Evolutionary conservation across 2,113 vertebrate species (phyloP), one percentile per base, ranked within the genome.

Genomic region (Leptobrachium leishanense): DNA sequence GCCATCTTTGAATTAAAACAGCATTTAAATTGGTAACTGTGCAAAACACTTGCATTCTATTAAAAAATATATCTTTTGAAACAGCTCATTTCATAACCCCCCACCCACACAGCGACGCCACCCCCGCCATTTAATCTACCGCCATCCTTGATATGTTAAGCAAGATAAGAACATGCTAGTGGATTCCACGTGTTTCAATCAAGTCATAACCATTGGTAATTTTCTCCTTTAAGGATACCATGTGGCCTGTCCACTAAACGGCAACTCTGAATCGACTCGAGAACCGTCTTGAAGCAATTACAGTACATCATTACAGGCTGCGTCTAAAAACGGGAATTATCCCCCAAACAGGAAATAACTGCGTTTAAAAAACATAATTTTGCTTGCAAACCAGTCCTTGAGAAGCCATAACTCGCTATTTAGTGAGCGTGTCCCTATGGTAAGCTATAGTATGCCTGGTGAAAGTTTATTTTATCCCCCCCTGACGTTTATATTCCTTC

Each of bases 1-100:
- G 88, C 86, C 85, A 89, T 57, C 84, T 31, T 86, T 84, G 78
- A 89, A 79, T 90, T 84, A 88, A 86, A 85, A 88, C 83, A 89
- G 81, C 72, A 67, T 44, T 6, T 54, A 53, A 83, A 82, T 76
- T 87, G 8, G 86, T 84, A 89, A 86, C 85, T 84, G 92, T 93
- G 93, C 91, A 93, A 93, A 94, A 94, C 86, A 88, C 87, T 90
- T 90, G 88, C 93, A 87, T 90, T 93, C 91, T 90, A 89, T 82
- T 91, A 92, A 92, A 91, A 87, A 87, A 80, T 74, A 73, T 72
- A 46, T 9, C 40, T 77, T 66, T 72, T 66, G 71, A 72, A 54
- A 72, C 67, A 69, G 67, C 65, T 43, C 39, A 12, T 50, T 9
- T 43, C 46, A 50, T 71, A 39, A 39, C 6, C 46, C 62, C 5